Conservation (phyloP, 2,113 vertebrate species). For the Colistium nudipinnis region DNA sequence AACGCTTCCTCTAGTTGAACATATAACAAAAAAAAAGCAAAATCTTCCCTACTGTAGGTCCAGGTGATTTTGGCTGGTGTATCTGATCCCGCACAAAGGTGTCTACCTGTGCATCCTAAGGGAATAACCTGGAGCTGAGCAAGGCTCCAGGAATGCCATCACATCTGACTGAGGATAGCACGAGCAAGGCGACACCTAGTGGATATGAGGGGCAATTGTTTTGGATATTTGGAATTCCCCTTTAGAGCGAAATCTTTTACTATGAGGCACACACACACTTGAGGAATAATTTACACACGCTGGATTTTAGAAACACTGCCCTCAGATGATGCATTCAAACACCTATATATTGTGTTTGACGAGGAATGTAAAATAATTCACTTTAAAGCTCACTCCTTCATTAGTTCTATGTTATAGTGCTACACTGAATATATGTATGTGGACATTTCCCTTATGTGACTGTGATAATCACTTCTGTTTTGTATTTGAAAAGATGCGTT, state of each 20-base stretch:
- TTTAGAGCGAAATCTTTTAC: neutral
- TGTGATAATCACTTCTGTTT: neutral
- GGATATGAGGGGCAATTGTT: too few species aligned
- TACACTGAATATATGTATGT: neutral
- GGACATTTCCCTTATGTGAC: neutral
- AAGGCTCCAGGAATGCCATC: conserved; percentile 45
- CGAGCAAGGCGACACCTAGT: conserved; percentile 48
- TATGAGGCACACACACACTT: neutral
- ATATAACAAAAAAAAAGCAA: neutral
- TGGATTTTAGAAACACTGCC: neutral
- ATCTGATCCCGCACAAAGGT: conserved; percentile 1
- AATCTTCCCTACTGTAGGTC: conserved; percentile 3
- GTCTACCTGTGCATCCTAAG: conserved; percentile 44
- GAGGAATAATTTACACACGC: neutral
- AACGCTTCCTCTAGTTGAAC: neutral
- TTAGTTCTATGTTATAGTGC: neutral
- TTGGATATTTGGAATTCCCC: too few species aligned
- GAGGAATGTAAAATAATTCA: neutral
- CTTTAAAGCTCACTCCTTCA: neutral
- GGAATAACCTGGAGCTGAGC: conserved; percentile 44
- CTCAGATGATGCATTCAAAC: neutral
- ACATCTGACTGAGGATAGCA: neutral
- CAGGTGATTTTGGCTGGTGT: conserved; percentile 3
- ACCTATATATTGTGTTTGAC: neutral
- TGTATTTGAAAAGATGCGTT: neutral